Evolutionary conservation across 2,888 invertebrate genomes (phyloP).

Genomic region (Ischnus inquisitorius): DNA sequence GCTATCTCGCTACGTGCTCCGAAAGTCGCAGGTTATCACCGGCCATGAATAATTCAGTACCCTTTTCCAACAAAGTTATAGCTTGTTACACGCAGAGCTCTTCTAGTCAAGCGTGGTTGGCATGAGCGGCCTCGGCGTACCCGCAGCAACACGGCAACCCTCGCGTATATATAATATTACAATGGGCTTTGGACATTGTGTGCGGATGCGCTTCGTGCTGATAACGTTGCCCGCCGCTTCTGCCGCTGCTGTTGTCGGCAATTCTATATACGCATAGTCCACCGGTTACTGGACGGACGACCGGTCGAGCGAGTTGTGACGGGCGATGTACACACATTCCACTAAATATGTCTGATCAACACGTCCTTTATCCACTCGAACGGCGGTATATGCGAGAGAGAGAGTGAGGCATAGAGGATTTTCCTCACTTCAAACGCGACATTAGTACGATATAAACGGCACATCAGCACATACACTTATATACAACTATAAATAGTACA

Average conservation of each 20-base stretch:
- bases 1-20: conserved; percentile 72
- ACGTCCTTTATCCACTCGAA: conserved; percentile 44
- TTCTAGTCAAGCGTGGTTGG: conserved; percentile 54
- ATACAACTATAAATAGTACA: background rate
- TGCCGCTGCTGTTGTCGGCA: conserved; percentile 29
- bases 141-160: conserved; percentile 40
- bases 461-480: background rate
- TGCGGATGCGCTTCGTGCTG: conserved; percentile 58
- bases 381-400: background rate
- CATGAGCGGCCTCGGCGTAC: conserved; percentile 26
- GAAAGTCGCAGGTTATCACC: conserved; percentile 72
- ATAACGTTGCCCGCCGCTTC: conserved; percentile 48
- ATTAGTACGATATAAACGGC: conserved; percentile 26
- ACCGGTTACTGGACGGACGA: conserved; percentile 1
- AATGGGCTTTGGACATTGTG: conserved; percentile 29
- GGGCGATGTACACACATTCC: conserved; percentile 17
- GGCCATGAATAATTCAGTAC: conserved; percentile 72
- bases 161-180: conserved; percentile 43
- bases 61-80: conserved; percentile 73
- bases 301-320: conserved; percentile 21
- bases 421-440: conserved; percentile 20
- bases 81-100: conserved; percentile 72
- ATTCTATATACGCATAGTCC: conserved; percentile 8
- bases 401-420: conserved; percentile 10
- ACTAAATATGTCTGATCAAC: conserved; percentile 49